These are phyloP conservation scores for Argopecten irradians DNA, from an alignment of 1,140 invertebrate genomes.

Conservation along the genomic window DNA sequence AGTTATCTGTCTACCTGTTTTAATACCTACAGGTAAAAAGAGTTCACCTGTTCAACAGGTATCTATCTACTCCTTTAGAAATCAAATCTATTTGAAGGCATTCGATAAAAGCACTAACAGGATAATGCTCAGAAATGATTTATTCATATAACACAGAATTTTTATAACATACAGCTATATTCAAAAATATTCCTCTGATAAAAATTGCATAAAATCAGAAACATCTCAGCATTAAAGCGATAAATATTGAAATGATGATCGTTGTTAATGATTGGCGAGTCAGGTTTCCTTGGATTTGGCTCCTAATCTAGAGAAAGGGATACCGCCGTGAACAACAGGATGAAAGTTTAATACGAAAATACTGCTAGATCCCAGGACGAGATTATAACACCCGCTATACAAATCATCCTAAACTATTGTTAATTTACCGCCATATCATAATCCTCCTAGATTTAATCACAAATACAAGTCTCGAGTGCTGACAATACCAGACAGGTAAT, in stretches of 20 bases:
- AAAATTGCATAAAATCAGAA: neutral
- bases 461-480: neutral
- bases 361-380: neutral
- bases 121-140: neutral
- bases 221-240: neutral
- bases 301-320: constrained; percentile 5
- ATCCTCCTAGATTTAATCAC: neutral
- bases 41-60: neutral
- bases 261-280: neutral
- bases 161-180: constrained; percentile 12
- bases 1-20: constrained; percentile 9
- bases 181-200: neutral
- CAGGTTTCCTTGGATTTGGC: neutral
- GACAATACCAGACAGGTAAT: neutral
- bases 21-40: neutral
- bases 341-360: constrained; percentile 11
- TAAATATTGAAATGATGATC: neutral
- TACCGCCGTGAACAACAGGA: neutral
- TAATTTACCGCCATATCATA: neutral
- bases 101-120: neutral
- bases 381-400: neutral
- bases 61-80: neutral
- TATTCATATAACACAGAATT: neutral
- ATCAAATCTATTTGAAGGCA: neutral
- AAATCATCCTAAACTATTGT: neutral